A percentile compares a stretch with the other conserved stretches of the same genome.
Evolutionary conservation across 53 echinoderm and acorn worm genomes (phyloP).

Genomic region (Echinarachnius parma): DNA sequence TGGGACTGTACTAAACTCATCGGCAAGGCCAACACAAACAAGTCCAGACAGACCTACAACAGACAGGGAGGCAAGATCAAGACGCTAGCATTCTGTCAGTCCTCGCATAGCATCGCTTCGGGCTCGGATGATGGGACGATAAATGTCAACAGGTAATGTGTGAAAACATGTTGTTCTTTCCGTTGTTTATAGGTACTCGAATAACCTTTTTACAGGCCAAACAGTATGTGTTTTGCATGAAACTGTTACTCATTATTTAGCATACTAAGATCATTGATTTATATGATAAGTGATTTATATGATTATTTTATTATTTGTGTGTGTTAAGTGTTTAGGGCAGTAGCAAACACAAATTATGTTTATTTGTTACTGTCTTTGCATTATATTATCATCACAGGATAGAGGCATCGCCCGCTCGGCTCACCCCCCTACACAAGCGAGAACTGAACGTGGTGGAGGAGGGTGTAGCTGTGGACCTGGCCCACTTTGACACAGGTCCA

Average conservation of each 20-base stretch:
- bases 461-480: slow-evolving; percentile 83
- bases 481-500: slow-evolving; percentile 92
- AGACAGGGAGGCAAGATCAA: slow-evolving; percentile 86
- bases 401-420: slow-evolving; percentile 59
- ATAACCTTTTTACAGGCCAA: too few relatives aligned
- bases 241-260: too few relatives aligned
- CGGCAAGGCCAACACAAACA: slow-evolving; percentile 89
- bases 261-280: too few relatives aligned
- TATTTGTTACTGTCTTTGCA: too few relatives aligned
- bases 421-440: slow-evolving; percentile 52
- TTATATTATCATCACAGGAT: slow-evolving; percentile 55
- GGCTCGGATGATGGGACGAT: slow-evolving; percentile 96
- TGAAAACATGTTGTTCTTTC: too few relatives aligned
- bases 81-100: slow-evolving; percentile 83
- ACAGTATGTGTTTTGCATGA: too few relatives aligned
- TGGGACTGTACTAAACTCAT: slow-evolving; percentile 89
- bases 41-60: slow-evolving; percentile 84
- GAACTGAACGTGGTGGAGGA: slow-evolving; percentile 74
- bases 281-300: too few relatives aligned
- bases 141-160: slow-evolving; percentile 72
- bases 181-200: too few relatives aligned
- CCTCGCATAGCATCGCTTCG: slow-evolving; percentile 84
- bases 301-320: too few relatives aligned
- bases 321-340: too few relatives aligned
- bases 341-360: too few relatives aligned